These are phyloP conservation scores for Metaphire vulgaris DNA, from an alignment of 1,140 invertebrate species.

Conservation along the genomic window DNA sequence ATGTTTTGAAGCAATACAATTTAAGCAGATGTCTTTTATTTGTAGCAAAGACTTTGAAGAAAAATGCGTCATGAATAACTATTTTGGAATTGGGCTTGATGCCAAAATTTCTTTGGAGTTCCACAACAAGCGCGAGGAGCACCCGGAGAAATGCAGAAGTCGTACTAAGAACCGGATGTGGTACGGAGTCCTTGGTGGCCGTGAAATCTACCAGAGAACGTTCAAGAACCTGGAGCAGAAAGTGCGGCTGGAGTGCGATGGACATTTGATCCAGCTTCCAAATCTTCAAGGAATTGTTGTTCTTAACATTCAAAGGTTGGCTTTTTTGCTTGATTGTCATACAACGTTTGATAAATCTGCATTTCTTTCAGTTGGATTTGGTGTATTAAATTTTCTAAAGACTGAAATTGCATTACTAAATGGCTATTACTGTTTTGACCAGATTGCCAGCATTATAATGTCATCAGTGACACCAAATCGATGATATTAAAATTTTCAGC, in stretches of 20 bases:
- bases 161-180: slow-evolving; percentile 95
- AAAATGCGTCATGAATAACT: slow-evolving; percentile 97
- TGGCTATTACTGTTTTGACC: too few species aligned
- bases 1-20: too few species aligned
- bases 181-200: slow-evolving; percentile 89
- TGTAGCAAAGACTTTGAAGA: slow-evolving; percentile 83
- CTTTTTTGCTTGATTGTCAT: too few species aligned
- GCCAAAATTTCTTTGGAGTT: slow-evolving; percentile 97
- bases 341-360: too few species aligned
- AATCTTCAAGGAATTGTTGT: slow-evolving; percentile 93
- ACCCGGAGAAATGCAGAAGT: slow-evolving; percentile 85
- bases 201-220: slow-evolving; percentile 72
- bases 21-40: too few species aligned
- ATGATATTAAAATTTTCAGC: too few species aligned
- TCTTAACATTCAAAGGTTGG: slow-evolving; percentile 81
- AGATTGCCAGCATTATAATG: too few species aligned
- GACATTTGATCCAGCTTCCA: slow-evolving; percentile 80
- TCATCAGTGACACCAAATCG: too few species aligned
- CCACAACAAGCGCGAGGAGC: slow-evolving; percentile 93
- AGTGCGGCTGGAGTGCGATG: slow-evolving; percentile 81
- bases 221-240: slow-evolving; percentile 94
- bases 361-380: too few species aligned
- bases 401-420: too few species aligned
- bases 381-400: too few species aligned
- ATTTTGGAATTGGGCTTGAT: slow-evolving; percentile 98